A percentile compares a stretch with the other conserved stretches of the same genome.
Evolutionary conservation across 2,888 invertebrate genomes (phyloP).

Genomic region (Cantharis flavilabris): DNA sequence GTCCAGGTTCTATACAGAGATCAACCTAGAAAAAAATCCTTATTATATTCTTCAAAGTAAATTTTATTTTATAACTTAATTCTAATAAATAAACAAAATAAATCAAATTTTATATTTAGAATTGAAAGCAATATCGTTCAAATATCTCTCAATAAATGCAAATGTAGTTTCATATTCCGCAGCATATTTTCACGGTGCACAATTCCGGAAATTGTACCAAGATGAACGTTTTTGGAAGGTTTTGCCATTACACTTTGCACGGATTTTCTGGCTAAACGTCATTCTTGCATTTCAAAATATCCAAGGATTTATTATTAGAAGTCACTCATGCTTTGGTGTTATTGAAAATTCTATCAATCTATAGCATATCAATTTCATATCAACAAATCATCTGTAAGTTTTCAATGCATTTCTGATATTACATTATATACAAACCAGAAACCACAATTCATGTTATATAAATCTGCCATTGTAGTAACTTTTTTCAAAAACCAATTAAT

Average conservation of each 20-base stretch:
- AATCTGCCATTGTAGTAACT: background rate
- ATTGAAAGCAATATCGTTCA: too few species aligned
- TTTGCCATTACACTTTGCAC: background rate
- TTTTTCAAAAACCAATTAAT: background rate
- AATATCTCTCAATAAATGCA: background rate
- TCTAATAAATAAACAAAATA: background rate
- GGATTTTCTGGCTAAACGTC: background rate
- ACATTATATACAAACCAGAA: background rate
- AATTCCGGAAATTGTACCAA: background rate
- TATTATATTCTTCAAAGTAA: background rate
- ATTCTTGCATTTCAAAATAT: background rate
- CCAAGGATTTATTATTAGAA: background rate
- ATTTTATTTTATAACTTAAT: background rate
- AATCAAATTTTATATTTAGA: too few species aligned
- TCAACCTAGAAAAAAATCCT: slow-evolving; percentile 67
- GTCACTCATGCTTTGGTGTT: background rate
- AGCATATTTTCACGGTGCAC: background rate
- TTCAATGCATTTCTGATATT: background rate
- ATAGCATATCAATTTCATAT: background rate
- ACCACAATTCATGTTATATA: background rate
- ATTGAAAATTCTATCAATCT: background rate
- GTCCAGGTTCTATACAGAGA: slow-evolving; percentile 85
- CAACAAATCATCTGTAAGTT: background rate
- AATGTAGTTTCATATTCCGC: background rate
- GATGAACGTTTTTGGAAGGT: background rate